Evolutionary conservation across 1,140 invertebrate genomes (phyloP).

Genomic region (Nasonia giraulti): DNA sequence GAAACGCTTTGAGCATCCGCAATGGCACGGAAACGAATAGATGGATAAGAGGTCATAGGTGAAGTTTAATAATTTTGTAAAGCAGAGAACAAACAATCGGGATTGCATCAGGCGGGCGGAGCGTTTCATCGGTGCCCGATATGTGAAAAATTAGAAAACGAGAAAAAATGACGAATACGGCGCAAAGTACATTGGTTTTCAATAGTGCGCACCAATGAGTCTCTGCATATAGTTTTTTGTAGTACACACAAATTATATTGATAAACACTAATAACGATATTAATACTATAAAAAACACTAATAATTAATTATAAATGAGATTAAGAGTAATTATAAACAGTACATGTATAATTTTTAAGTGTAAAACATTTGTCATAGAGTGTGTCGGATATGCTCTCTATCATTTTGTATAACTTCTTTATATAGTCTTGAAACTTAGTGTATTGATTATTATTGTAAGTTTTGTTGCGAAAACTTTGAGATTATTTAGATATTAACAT

Average conservation of each 20-base stretch:
- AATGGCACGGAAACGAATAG: background rate
- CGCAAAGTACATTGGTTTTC: slow-evolving; percentile 39
- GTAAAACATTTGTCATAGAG: slow-evolving; percentile 34
- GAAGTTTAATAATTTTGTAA: slow-evolving; percentile 1
- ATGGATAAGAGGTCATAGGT: background rate
- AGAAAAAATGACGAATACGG: slow-evolving; percentile 9
- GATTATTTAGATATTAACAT: background rate
- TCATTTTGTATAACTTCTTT: slow-evolving; percentile 40
- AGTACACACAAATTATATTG: slow-evolving; percentile 43
- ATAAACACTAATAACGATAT: slow-evolving; percentile 39
- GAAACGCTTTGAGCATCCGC: background rate
- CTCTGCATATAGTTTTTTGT: slow-evolving; percentile 42
- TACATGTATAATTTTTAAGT: slow-evolving; percentile 48
- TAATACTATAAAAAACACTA: slow-evolving; percentile 41
- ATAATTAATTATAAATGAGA: slow-evolving; percentile 31
- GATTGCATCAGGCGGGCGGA: background rate
- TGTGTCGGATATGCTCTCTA: slow-evolving; percentile 35
- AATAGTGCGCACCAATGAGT: slow-evolving; percentile 42
- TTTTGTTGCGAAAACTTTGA: slow-evolving; percentile 17
- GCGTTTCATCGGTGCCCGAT: background rate
- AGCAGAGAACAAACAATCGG: background rate
- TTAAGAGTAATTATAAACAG: slow-evolving; percentile 45
- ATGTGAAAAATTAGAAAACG: background rate
- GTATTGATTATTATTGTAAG: slow-evolving; percentile 26
- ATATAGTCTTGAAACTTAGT: slow-evolving; percentile 14